Evolutionary conservation across 2,888 invertebrate species (phyloP).

Genomic region (Amiota communis): DNA sequence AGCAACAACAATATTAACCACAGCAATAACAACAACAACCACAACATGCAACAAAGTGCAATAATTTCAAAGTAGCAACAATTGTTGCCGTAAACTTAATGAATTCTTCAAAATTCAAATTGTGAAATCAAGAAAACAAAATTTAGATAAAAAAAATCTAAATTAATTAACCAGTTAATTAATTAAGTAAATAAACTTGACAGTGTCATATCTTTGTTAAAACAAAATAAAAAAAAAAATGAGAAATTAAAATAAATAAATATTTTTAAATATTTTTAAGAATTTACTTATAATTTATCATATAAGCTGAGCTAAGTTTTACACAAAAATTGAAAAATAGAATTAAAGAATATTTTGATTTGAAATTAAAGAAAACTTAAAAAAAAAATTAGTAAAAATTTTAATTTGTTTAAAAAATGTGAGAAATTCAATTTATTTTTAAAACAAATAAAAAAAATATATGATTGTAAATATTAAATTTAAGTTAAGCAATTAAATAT

Average conservation of each 20-base stretch:
- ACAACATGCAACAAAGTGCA: conserved; percentile 59
- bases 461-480: conserved; percentile 57
- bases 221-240: conserved; percentile 40
- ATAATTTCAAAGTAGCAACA: conserved; percentile 51
- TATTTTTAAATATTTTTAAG: neutral
- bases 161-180: too few relatives aligned
- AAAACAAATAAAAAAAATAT: conserved; percentile 1
- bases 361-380: conserved; percentile 19
- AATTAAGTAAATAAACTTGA: conserved; percentile 42
- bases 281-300: too few relatives aligned
- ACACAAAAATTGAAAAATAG: neutral
- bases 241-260: conserved; percentile 35
- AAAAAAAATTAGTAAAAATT: conserved; percentile 7
- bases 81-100: conserved; percentile 34
- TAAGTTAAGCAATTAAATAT: conserved; percentile 47
- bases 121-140: too few relatives aligned
- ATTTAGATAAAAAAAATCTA: too few relatives aligned
- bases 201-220: conserved; percentile 68
- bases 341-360: too few relatives aligned
- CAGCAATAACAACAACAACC: conserved; percentile 35
- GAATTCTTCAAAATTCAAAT: too few relatives aligned
- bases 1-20: conserved; percentile 25
- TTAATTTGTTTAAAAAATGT: neutral
- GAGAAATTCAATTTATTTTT: conserved; percentile 3
- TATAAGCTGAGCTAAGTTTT: conserved; percentile 1